phyloP scores from a whole-genome alignment of 1,140 invertebrate species.

The Anadara kagoshimensis region DNA sequence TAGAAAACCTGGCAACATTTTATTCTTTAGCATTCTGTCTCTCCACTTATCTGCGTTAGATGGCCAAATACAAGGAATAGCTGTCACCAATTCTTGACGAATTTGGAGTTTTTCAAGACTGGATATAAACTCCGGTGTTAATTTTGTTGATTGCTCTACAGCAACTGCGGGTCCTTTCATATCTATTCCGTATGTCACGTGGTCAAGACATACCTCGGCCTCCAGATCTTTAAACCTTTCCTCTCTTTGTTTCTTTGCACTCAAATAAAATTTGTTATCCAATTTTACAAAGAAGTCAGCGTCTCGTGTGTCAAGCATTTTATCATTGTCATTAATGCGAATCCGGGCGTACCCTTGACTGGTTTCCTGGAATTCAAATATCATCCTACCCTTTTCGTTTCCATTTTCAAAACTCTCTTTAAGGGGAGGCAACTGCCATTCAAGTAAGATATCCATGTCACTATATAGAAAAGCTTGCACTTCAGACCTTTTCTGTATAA shows the following conservation, averaged over 20 bases:
- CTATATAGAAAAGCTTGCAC: not conserved
- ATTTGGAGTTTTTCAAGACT: not conserved
- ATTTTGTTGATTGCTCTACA: not conserved
- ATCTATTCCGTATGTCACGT: not conserved
- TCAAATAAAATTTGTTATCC: not conserved
- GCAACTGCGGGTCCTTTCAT: slow-evolving; percentile 1
- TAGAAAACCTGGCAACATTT: not conserved
- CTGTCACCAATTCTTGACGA: slow-evolving; percentile 12
- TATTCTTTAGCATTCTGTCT: not conserved
- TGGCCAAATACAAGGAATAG: slow-evolving; percentile 17
- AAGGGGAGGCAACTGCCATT: not conserved
- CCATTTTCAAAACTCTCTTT: not conserved
- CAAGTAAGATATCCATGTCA: slow-evolving; percentile 6
- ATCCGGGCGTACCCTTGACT: slow-evolving; percentile 1
- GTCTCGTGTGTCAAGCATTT: not conserved
- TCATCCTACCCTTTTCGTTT: not conserved
- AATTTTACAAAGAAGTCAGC: not conserved
- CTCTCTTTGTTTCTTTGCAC: not conserved
- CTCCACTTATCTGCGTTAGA: not conserved
- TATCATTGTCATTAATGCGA: not conserved
- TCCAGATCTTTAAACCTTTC: not conserved
- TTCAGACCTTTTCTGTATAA: not conserved
- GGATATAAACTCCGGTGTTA: not conserved
- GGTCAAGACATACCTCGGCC: not conserved
- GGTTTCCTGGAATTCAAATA: not conserved